Conservation (phyloP, 2,113 vertebrate species). For the Cyanocitta stelleri region DNA sequence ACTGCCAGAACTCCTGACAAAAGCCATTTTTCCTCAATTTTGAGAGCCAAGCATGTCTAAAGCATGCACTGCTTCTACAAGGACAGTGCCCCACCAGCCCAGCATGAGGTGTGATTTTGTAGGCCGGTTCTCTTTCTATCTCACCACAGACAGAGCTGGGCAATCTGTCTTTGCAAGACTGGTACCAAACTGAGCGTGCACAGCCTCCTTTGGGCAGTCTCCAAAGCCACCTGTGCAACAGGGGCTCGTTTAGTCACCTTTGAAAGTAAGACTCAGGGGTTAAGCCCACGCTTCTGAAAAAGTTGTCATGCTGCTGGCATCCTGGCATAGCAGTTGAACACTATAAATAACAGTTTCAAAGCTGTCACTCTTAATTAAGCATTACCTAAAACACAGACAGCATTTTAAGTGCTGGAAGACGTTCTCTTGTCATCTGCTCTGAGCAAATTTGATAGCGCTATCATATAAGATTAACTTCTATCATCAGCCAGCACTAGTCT, state of each 20-base stretch:
- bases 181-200: neutral
- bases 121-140: neutral
- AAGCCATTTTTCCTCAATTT: neutral
- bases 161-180: neutral
- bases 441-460: neutral
- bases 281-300: neutral
- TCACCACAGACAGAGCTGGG: neutral
- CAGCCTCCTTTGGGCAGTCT: neutral
- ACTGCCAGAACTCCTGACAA: neutral
- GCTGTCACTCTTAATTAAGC: conserved; percentile 45
- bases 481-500: neutral
- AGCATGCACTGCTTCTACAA: neutral
- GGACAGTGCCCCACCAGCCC: neutral
- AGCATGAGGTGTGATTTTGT: neutral
- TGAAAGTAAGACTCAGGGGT: neutral
- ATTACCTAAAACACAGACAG: conserved; percentile 34
- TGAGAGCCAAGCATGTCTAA: neutral
- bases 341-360: conserved; percentile 43
- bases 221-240: neutral
- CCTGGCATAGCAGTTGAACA: neutral
- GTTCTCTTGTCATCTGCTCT: conserved; percentile 21
- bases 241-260: neutral
- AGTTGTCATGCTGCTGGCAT: neutral
- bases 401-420: conserved; percentile 28
- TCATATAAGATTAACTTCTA: conserved; percentile 1